Base-by-base conservation (phyloP, 1,140 invertebrate genomes). In the Brachionus koreanus region DNA sequence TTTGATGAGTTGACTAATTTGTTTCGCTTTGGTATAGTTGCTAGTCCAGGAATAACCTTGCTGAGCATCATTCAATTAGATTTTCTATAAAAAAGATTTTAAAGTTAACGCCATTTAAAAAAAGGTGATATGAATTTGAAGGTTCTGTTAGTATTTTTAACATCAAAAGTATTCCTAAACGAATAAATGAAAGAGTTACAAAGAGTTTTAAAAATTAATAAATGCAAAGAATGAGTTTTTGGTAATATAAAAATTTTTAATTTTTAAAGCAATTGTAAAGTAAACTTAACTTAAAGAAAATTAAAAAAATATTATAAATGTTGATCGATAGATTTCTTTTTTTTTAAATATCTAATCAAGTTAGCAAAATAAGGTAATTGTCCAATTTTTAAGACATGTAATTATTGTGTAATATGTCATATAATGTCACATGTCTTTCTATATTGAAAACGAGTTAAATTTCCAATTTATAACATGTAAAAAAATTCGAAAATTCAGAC, bases 131-230 rank as follows among this genome's bases (percentile, higher is more conserved):
- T 13, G 49, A 57, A 57, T 9, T 57, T 57, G 49, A 19, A n/a
- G 49, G 7, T 5, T 23, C 19, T 57, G 1, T 57, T 5, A 25
- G 16, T 19, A 9, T n/a, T 57, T 3, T 57, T 19, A 23, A 23
- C 19, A 57, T 57, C 7, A 57, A 57, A 19, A 57, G 49, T 69
- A 39, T 65, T 3, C 13, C 13, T 65, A 33, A 33, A 35, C n/a
- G 33, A 69, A 69, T 69, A 39, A 19, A 39, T 39, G 19, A 29
- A 69, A 69, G 65, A 69, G 65, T 69, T 19, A 12, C 33, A 69
- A 37, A 69, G 65, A 69, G 65, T 69, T 69, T 69, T 39, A 19
- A 39, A 69, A 69, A 39, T 37, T 39, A 39, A n/a, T 69, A 69
- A 39, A 69, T 39, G 65, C 13, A 69, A 16, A 37, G 35, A 16